Base-by-base conservation (phyloP, 2,888 invertebrate species). In the Sarcophaga rosellei region DNA sequence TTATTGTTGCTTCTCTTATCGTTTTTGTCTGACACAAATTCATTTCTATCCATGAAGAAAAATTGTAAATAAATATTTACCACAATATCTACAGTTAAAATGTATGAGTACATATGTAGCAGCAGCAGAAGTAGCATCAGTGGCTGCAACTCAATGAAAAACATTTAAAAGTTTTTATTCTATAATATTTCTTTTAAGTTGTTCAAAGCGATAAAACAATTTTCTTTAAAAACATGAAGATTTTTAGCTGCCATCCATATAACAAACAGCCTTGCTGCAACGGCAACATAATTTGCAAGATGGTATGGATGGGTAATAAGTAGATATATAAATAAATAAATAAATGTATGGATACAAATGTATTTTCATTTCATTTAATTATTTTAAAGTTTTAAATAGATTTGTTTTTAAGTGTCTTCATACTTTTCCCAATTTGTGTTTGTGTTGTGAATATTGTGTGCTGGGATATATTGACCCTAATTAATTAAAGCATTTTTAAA, bases 1-100 rank as follows among this genome's bases (percentile, higher is more conserved):
- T 70, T 66, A 44, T 65, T 84, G 75, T 44, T 79, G 72, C 75
- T 62, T 44, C 20, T 75, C 72, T 80, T 68, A 73, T 76, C 65
- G 53, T 84, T 77, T 84, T 77, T 77, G 80, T 76, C 80, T 84
- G 84, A 76, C 84, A 84, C 80, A 76, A 65, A 84, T 84, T 84
- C 65, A 72, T 74, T 80, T 75, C 70, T 65, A 79, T 75, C 66
- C 77, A 76, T 81, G 62, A 81, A 75, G 62, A 75, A 70, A 78
- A 78, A 20, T 47, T 73, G 80, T 80, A 47, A 81, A 47, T 25
- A 72, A 63, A 57, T 61, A 45, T 61, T 45, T 23, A 74, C 47
- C 63, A 62, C n/a, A 63, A 45, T n/a, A 63, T 59, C 20, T 63
- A 63, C n/a, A 63, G 8, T 15, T 53, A 66, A 12, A n/a, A 66